Evolutionary conservation across 2,113 vertebrate genomes (phyloP).

Genomic region (Trematomus loennbergii): DNA sequence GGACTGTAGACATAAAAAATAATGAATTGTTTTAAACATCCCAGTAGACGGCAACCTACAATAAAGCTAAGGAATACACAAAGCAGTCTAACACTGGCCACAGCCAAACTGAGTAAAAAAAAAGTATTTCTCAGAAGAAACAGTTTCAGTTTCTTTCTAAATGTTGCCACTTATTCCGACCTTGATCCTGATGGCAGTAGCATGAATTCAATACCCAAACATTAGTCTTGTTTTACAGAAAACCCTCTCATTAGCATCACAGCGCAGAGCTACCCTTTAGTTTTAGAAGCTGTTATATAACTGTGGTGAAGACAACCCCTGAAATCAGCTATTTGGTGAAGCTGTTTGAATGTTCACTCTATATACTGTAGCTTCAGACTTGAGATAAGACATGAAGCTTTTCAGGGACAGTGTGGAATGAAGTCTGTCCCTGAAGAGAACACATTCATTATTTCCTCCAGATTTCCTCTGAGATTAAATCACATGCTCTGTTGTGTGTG

Average conservation of each 20-base stretch:
- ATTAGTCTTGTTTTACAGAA: not conserved
- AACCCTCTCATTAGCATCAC: slow-evolving; percentile 21
- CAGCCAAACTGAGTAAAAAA: no score
- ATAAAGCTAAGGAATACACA: no score
- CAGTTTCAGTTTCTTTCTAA: no score
- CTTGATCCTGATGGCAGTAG: not conserved
- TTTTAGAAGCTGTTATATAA: slow-evolving; percentile 15
- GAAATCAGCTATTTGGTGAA: not conserved
- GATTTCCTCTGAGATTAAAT: slow-evolving; percentile 45
- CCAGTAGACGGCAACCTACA: no score
- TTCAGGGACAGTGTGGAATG: slow-evolving; percentile 15
- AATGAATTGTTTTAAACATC: no score
- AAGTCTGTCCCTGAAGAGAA: slow-evolving; percentile 23
- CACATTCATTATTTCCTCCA: slow-evolving; percentile 38
- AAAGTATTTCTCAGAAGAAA: no score
- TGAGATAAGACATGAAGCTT: not conserved
- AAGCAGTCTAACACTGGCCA: no score
- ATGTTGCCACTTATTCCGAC: no score
- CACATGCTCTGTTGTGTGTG: slow-evolving; percentile 12
- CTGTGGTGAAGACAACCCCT: not conserved
- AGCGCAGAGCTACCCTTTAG: not conserved
- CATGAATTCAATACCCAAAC: not conserved
- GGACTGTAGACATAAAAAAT: no score
- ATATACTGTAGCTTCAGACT: not conserved
- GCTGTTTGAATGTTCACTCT: not conserved